These are phyloP conservation scores for Pantherophis guttatus DNA, from an alignment of 2,113 vertebrate genomes.

Conservation along the genomic window DNA sequence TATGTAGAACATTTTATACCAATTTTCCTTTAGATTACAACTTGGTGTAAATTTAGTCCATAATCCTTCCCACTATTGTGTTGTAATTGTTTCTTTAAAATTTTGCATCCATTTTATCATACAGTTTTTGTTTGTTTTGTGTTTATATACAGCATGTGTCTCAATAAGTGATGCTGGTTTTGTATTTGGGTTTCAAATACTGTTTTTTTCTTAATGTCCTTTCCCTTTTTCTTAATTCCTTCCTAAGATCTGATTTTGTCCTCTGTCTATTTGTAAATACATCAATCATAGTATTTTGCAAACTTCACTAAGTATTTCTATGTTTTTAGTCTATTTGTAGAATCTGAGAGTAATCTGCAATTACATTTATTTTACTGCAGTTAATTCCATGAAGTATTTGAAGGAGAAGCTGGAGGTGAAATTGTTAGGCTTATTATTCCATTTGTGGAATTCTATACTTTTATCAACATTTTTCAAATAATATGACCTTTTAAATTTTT, in stretches of 20 bases:
- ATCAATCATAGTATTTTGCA: not conserved
- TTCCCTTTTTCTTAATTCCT: not conserved
- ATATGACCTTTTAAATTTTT: not conserved
- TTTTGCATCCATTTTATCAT: not conserved
- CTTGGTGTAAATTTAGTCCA: not conserved
- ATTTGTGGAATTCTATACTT: not conserved
- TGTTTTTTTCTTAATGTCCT: not conserved
- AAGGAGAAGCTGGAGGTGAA: not conserved
- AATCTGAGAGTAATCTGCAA: not conserved
- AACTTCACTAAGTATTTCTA: not conserved
- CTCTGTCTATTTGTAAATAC: not conserved
- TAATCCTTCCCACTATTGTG: not conserved
- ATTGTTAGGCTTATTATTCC: not conserved
- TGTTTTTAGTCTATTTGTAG: not conserved
- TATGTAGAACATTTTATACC: not conserved
- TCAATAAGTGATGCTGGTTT: not conserved
- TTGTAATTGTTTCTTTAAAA: not conserved
- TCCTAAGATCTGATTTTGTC: not conserved
- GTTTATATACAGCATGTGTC: not conserved
- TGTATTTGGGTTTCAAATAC: not conserved
- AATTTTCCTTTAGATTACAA: not conserved
- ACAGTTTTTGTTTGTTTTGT: not conserved
- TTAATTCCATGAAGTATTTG: not conserved
- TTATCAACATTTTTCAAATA: not conserved
- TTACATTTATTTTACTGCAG: not conserved